Percentiles rank a stretch among this genome's conserved stretches.
Conservation (phyloP, 2,888 invertebrate species). For the Stenurella melanura region DNA sequence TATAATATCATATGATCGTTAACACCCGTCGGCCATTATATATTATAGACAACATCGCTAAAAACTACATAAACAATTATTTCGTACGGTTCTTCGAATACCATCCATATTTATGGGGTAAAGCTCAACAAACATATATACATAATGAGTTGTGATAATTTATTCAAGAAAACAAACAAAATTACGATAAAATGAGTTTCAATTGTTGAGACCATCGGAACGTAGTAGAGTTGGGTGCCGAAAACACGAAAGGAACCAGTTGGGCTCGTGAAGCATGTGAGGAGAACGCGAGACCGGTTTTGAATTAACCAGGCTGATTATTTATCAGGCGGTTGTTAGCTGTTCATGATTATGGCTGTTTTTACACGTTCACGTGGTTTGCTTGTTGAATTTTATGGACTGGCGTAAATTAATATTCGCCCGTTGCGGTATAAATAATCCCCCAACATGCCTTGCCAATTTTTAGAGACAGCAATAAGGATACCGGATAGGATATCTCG, state of each 20-base stretch:
- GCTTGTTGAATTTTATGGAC: slow-evolving; percentile 72
- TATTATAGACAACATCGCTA: not conserved
- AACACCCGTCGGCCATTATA: not conserved
- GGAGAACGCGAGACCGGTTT: slow-evolving; percentile 65
- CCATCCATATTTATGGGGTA: slow-evolving; percentile 34
- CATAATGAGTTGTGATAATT: slow-evolving; percentile 33
- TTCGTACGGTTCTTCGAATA: slow-evolving; percentile 11
- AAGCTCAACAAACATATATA: slow-evolving; percentile 24
- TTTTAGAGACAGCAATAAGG: slow-evolving; percentile 42
- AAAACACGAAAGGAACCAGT: slow-evolving; percentile 38
- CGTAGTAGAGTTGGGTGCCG: slow-evolving; percentile 23
- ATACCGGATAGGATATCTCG: slow-evolving; percentile 14
- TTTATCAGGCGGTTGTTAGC: slow-evolving; percentile 73
- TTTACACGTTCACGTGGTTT: slow-evolving; percentile 73
- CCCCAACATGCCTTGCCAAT: slow-evolving; percentile 57
- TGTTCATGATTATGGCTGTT: slow-evolving; percentile 73
- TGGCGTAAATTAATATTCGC: slow-evolving; percentile 71
- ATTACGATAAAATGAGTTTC: slow-evolving; percentile 42
- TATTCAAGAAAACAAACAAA: slow-evolving; percentile 44
- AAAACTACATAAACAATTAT: no score
- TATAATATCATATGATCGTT: not conserved
- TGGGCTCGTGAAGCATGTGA: slow-evolving; percentile 25
- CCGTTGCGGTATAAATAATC: slow-evolving; percentile 56
- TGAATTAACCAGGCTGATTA: slow-evolving; percentile 69
- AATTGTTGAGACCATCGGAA: slow-evolving; percentile 5